Evolutionary conservation across 1,140 invertebrate species (phyloP).

Genomic region (Zophobas atratus): DNA sequence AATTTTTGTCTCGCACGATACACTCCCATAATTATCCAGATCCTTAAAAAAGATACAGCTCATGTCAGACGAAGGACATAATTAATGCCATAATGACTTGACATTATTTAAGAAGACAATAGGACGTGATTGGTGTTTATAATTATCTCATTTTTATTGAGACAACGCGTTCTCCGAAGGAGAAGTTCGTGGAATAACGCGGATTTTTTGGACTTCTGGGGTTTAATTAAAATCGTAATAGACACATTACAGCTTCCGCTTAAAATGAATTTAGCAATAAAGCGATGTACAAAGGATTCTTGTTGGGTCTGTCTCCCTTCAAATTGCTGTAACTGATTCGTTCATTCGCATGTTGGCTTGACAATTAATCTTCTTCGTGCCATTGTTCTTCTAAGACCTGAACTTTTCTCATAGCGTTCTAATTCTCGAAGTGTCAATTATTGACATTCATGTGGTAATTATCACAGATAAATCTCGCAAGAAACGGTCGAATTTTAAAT

Average conservation of each 20-base stretch:
- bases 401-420: constrained; percentile 27
- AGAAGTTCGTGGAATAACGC: neutral
- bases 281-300: neutral
- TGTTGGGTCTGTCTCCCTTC: neutral
- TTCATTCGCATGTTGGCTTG: constrained; percentile 11
- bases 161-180: neutral
- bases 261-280: constrained; percentile 4
- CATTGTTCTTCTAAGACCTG: constrained; percentile 24
- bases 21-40: constrained; percentile 12
- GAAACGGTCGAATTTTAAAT: neutral
- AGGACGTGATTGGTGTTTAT: neutral
- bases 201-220: neutral
- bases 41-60: constrained; percentile 1
- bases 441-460: constrained; percentile 24
- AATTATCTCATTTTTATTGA: constrained; percentile 9
- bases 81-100: constrained; percentile 20
- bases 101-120: constrained; percentile 19
- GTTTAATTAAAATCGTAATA: constrained; percentile 17
- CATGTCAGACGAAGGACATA: neutral
- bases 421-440: constrained; percentile 36
- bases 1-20: constrained; percentile 1
- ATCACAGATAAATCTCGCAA: constrained; percentile 10
- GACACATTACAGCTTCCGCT: constrained; percentile 16
- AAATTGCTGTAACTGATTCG: constrained; percentile 21
- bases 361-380: constrained; percentile 21